Evolutionary conservation across 2,113 vertebrate species (phyloP).

Genomic region (Mirounga angustirostris): DNA sequence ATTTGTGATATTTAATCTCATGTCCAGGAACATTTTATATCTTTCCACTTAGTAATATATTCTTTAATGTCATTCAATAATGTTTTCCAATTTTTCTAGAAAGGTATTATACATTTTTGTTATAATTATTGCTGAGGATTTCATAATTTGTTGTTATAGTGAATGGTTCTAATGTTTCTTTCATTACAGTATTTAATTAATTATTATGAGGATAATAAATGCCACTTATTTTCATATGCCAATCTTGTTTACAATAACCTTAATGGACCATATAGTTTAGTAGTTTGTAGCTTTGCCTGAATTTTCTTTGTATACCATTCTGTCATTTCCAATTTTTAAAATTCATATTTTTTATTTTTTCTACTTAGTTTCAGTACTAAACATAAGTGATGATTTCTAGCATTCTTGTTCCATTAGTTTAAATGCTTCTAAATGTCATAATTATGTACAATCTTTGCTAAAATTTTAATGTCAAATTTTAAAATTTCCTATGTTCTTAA

Average conservation of each 20-base stretch:
- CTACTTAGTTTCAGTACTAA: neutral
- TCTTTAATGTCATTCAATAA: neutral
- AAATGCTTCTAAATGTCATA: neutral
- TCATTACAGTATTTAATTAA: neutral
- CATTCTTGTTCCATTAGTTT: neutral
- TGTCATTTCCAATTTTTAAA: neutral
- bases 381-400: neutral
- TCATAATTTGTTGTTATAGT: neutral
- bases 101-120: neutral
- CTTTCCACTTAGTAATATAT: neutral
- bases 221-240: neutral
- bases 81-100: neutral
- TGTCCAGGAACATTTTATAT: neutral
- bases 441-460: neutral
- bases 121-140: neutral
- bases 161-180: neutral
- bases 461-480: neutral
- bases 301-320: slow-evolving; percentile 8
- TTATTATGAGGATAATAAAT: neutral
- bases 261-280: neutral
- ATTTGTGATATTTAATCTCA: neutral
- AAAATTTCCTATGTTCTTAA: neutral
- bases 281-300: neutral
- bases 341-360: slow-evolving; percentile 27
- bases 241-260: neutral